These are phyloP conservation scores for Pachliopta kotzebuea DNA, from an alignment of 2,888 invertebrate species.

Conservation along the genomic window DNA sequence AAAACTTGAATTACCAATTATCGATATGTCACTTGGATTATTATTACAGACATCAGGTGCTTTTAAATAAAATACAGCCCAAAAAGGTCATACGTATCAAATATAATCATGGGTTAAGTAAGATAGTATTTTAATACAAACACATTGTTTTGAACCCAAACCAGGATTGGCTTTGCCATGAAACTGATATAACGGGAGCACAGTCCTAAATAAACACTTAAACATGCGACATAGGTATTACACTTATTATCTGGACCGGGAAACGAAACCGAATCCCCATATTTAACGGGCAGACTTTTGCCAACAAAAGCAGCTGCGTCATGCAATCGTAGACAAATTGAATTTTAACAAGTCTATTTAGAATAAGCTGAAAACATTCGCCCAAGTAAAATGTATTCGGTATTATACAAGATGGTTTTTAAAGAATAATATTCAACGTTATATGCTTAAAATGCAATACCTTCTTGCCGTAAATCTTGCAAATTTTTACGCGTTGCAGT, in stretches of 20 bases:
- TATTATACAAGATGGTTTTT: slow-evolving; percentile 21
- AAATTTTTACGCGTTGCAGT: slow-evolving; percentile 26
- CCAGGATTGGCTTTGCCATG: slow-evolving; percentile 36
- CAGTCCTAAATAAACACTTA: slow-evolving; percentile 42
- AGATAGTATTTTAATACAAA: slow-evolving; percentile 38
- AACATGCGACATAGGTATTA: slow-evolving; percentile 37
- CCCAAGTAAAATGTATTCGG: slow-evolving; percentile 20
- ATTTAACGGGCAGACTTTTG: slow-evolving; percentile 34
- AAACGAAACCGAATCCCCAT: slow-evolving; percentile 37
- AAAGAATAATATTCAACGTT: slow-evolving; percentile 28
- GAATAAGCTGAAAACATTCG: slow-evolving; percentile 25
- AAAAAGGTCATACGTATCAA: slow-evolving; percentile 32
- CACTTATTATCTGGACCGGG: slow-evolving; percentile 38
- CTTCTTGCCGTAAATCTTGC: slow-evolving; percentile 27
- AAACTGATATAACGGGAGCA: slow-evolving; percentile 37
- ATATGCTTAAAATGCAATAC: slow-evolving; percentile 28
- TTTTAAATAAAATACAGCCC: neutral
- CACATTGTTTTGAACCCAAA: slow-evolving; percentile 35
- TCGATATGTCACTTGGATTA: too few species aligned
- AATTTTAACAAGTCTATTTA: slow-evolving; percentile 30
- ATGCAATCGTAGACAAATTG: slow-evolving; percentile 31
- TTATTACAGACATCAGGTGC: too few species aligned
- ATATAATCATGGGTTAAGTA: slow-evolving; percentile 32
- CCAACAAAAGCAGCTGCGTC: slow-evolving; percentile 33
- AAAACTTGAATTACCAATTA: too few species aligned